Evolutionary conservation across 2,113 vertebrate genomes (phyloP), one percentile per base, ranked within the genome.

Genomic region (Notarius quadriscutis): DNA sequence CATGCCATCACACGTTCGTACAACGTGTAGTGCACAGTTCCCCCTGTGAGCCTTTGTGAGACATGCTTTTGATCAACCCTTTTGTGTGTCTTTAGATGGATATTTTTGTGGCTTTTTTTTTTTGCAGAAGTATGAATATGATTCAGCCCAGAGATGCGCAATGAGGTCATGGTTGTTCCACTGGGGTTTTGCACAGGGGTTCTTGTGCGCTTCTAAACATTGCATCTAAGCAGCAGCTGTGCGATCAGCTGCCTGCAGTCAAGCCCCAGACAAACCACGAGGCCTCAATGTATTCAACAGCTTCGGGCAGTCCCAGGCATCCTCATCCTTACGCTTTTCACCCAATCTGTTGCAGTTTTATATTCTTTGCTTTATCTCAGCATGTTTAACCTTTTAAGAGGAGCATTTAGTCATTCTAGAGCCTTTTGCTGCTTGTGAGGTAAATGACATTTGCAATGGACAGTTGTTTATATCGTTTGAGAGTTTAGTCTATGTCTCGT

Each of bases 81-180:
- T 22, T 12, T 60, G 9, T 81, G 17, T 81, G 15, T 58, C 30
- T 60, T 5, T 0, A 41, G 55, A 41, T 20, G 5, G 8, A 34
- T 34, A 58, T n/a, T 15, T 58, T 18, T 20, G 22, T 81, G 17
- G 34, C 6, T 7, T 18, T 10, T 81, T 55, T 79, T 30, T 12
- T 78, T 57, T 60, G n/a, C 78, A 60, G 78, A 60, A 34, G 78
- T 81, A 81, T 34, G 4, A 11, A 55, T 81, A 81, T 60, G 55
- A 81, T 34, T 58, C 55, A 41, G 8, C 78, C 30, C 18, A 81
- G 78, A 58, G 55, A 22, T 81, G 27, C 55, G 12, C 9, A 27
- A 41, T 81, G 79, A 60, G 79, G 79, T 81, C 53, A 81, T 34
- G 79, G 79, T 81, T 81, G 79, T 81, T 81, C 79, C 79, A 60